Conservation (phyloP, 2,113 vertebrate genomes). For the Cavia aperea region DNA sequence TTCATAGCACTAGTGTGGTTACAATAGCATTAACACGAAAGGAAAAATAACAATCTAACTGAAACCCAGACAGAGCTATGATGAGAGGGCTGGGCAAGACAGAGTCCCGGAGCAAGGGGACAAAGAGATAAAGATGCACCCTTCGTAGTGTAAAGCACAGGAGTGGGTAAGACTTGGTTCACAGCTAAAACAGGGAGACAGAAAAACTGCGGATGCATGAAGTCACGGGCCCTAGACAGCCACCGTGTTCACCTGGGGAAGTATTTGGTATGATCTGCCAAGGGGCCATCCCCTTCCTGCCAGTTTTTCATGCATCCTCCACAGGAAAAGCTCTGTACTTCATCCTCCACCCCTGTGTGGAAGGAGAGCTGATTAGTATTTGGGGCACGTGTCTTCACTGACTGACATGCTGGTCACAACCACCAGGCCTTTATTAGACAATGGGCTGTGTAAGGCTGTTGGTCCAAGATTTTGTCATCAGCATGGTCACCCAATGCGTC, state of each 20-base stretch:
- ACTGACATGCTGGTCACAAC: neutral
- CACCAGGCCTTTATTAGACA: neutral
- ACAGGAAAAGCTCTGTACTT: constrained; percentile 89
- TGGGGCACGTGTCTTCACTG: neutral
- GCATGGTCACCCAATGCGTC: neutral
- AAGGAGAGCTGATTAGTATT: neutral
- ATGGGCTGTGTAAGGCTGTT: neutral
- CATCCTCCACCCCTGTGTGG: constrained; percentile 80
- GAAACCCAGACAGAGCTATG: neutral
- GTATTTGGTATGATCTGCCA: constrained; percentile 89
- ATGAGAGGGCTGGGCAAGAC: neutral
- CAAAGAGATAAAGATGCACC: neutral
- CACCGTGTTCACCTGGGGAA: constrained; percentile 83
- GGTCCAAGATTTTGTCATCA: neutral
- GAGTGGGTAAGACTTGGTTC: neutral
- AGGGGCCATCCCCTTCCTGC: constrained; percentile 86
- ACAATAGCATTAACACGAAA: neutral
- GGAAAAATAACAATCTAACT: neutral
- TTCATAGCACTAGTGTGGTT: neutral
- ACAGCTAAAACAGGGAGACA: neutral
- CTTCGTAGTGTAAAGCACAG: neutral
- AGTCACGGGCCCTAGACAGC: neutral
- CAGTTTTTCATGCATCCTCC: constrained; percentile 85
- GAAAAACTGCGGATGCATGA: neutral
- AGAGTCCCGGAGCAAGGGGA: neutral